Percentiles rank a stretch among this genome's conserved stretches.
These are phyloP conservation scores for Acanthoscelides obtectus DNA, from an alignment of 2,888 invertebrate species.

Conservation along the genomic window DNA sequence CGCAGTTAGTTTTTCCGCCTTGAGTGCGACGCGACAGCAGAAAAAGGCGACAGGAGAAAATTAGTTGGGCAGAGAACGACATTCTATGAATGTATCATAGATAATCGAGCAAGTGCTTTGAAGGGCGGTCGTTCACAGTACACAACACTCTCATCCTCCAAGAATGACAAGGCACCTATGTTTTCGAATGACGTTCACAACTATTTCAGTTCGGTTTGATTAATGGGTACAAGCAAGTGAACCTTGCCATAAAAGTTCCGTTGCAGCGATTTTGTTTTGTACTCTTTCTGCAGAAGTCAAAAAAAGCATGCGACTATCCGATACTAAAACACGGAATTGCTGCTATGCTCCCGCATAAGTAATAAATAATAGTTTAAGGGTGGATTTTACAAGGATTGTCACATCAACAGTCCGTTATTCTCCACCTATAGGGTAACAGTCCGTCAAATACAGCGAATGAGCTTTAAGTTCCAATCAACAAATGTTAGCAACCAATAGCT, in stretches of 20 bases:
- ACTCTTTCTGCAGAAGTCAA: no score
- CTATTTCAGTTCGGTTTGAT: neutral
- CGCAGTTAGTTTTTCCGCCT: neutral
- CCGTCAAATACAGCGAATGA: no score
- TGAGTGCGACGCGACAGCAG: neutral
- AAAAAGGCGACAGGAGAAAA: neutral
- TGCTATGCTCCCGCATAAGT: no score
- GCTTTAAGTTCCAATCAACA: no score
- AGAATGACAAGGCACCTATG: neutral
- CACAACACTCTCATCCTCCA: neutral
- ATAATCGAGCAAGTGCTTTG: neutral
- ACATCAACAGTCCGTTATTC: no score
- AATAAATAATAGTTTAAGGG: no score
- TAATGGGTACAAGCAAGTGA: neutral
- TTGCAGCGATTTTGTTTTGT: no score
- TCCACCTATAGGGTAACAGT: no score
- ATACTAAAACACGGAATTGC: no score
- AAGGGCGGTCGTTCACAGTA: neutral
- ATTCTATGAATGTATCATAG: neutral
- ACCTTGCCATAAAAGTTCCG: neutral
- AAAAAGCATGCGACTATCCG: no score
- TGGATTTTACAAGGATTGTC: no score
- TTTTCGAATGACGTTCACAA: neutral
- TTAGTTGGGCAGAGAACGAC: neutral
- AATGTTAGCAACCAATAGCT: no score